A percentile compares a stretch with the other conserved stretches of the same genome.
phyloP scores from a whole-genome alignment of 1,140 invertebrate species.

The Melipona quadrifasciata region DNA sequence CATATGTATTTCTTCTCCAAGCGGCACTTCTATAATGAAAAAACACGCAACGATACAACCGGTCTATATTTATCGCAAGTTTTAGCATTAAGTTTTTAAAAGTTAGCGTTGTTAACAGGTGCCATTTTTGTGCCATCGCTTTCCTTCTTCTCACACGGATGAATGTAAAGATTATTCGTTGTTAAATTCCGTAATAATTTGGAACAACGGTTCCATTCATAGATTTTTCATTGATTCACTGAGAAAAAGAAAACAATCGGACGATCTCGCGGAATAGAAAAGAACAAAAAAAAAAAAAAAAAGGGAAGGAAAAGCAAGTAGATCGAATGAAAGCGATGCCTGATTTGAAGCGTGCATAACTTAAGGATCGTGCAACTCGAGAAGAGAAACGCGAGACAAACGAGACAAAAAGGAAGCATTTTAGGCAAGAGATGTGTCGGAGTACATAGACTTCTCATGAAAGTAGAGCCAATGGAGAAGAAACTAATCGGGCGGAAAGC shows the following conservation, averaged over 20 bases:
- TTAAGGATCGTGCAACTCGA: neutral
- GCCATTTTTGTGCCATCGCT: slow-evolving; percentile 43
- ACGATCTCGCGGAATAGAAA: neutral
- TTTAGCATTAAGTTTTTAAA: slow-evolving; percentile 36
- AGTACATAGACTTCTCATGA: slow-evolving; percentile 22
- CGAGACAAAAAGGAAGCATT: neutral
- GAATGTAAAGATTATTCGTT: neutral
- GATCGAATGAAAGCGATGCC: slow-evolving; percentile 11
- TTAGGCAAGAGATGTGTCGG: neutral
- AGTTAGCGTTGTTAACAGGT: slow-evolving; percentile 24
- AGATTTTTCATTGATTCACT: slow-evolving; percentile 27
- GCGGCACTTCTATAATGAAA: neutral
- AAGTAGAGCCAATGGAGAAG: slow-evolving; percentile 44
- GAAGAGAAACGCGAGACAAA: neutral
- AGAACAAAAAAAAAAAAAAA: neutral
- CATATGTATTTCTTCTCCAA: slow-evolving; percentile 20
- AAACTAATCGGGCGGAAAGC: slow-evolving; percentile 52
- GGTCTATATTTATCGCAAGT: slow-evolving; percentile 2
- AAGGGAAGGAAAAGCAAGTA: neutral
- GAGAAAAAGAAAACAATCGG: slow-evolving; percentile 30
- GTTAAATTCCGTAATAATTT: neutral
- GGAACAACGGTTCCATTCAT: slow-evolving; percentile 24
- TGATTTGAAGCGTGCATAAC: slow-evolving; percentile 14
- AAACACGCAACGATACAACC: slow-evolving; percentile 17
- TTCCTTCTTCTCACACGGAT: slow-evolving; percentile 2